Percentiles rank a stretch among this genome's conserved stretches.
Conservation (phyloP, 2,797 vertebrate genomes). For the Selene dorsalis region DNA sequence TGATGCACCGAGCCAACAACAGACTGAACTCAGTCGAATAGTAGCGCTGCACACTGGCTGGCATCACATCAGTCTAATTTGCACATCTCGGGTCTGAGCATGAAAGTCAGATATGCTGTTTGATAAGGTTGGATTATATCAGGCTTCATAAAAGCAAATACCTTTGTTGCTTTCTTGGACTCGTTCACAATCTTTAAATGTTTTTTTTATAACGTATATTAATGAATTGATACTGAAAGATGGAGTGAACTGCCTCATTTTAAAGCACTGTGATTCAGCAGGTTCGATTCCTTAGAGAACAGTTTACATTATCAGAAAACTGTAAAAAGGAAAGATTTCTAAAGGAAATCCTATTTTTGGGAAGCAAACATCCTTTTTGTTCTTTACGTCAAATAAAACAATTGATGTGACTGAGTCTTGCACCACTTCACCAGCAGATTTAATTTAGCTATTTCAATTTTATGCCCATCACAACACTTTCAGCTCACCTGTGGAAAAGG, state of each 20-base stretch:
- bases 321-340: too few relatives aligned
- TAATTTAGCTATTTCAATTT: neutral
- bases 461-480: neutral
- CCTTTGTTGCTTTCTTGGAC: neutral
- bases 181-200: neutral
- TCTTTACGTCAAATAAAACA: neutral
- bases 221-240: neutral
- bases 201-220: too few relatives aligned
- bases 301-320: neutral
- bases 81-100: neutral
- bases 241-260: neutral
- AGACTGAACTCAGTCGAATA: neutral
- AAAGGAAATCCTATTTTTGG: neutral
- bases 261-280: neutral
- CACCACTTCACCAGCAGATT: neutral
- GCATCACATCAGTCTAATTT: neutral
- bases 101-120: neutral
- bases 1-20: neutral
- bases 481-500: slow-evolving; percentile 25
- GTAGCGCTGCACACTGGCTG: neutral
- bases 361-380: neutral
- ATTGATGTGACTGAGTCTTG: neutral
- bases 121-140: neutral
- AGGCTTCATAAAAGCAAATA: neutral
- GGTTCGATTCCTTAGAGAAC: neutral